Evolutionary conservation across 1,140 invertebrate species (phyloP).

Genomic region (Samia ricini): DNA sequence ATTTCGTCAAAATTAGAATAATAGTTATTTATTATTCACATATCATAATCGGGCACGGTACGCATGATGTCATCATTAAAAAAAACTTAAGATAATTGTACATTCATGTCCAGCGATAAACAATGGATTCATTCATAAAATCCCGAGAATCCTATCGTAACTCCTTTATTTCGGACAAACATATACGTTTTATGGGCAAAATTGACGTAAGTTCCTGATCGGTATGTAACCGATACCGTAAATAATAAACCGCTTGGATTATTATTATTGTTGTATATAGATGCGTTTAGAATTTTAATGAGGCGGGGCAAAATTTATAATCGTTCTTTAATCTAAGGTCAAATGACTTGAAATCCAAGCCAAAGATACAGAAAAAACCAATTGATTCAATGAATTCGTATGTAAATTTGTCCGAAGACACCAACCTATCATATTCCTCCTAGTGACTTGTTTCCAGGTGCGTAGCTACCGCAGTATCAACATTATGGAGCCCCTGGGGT

Average conservation of each 20-base stretch:
- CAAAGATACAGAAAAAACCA: no score
- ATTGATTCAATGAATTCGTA: no score
- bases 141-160: neutral
- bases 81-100: neutral
- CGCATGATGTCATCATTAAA: neutral
- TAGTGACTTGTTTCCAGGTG: no score
- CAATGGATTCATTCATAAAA: conserved; percentile 10
- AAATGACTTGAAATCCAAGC: no score
- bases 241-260: neutral
- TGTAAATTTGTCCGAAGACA: no score
- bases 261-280: no score
- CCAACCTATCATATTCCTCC: no score
- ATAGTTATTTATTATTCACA: neutral
- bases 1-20: neutral
- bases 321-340: no score
- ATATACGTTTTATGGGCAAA: conserved; percentile 4
- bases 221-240: neutral
- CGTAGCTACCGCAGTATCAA: no score
- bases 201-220: neutral
- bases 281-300: neutral
- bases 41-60: neutral
- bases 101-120: neutral
- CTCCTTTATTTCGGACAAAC: neutral
- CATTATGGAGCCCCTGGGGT: no score
- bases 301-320: neutral